Evolutionary conservation across 2,797 vertebrate species (phyloP).

Genomic region (Tamandua tetradactyla): DNA sequence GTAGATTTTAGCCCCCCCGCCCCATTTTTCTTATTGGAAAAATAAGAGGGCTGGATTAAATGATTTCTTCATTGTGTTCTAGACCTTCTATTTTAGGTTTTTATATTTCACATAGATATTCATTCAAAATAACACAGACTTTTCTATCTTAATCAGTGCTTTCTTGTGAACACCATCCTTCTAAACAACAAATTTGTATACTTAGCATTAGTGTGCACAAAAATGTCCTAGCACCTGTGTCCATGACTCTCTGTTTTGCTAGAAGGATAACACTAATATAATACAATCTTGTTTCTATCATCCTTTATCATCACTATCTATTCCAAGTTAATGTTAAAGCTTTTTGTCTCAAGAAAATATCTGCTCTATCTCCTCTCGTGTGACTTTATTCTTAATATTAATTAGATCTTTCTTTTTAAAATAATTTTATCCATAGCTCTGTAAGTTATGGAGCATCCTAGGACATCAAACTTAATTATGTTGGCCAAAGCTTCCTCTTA

Average conservation of each 20-base stretch:
- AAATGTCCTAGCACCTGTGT: fast-evolving
- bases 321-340: background rate
- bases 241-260: background rate
- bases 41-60: background rate
- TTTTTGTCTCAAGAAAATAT: background rate
- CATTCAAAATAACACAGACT: background rate
- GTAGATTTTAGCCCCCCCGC: background rate
- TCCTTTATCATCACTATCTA: background rate
- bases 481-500: background rate
- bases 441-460: background rate
- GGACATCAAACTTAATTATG: background rate
- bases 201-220: background rate
- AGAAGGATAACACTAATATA: background rate
- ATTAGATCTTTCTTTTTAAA: background rate
- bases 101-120: background rate
- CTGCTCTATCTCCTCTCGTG: background rate
- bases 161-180: background rate
- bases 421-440: background rate
- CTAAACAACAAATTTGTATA: background rate
- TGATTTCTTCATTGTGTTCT: background rate
- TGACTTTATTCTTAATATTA: background rate
- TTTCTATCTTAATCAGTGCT: background rate
- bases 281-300: background rate
- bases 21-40: background rate
- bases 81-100: background rate